Conservation (phyloP, 2,113 vertebrate genomes). For the Hippocampus abdominalis region DNA sequence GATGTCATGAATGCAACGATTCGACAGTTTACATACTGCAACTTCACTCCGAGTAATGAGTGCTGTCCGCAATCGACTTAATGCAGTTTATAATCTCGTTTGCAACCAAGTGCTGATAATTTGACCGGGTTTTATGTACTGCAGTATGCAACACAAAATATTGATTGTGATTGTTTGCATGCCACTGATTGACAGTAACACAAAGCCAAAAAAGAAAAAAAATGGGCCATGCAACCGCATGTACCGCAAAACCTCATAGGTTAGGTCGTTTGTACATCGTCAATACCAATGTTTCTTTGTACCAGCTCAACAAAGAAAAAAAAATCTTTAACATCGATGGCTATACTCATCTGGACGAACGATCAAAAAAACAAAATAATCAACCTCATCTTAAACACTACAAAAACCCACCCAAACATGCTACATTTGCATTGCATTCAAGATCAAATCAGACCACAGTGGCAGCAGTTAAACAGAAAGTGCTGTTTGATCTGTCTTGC, state of each 20-base stretch:
- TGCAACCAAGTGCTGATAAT: too few species aligned
- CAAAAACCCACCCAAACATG: neutral
- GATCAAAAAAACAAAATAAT: neutral
- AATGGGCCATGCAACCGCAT: too few species aligned
- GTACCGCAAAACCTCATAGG: too few species aligned
- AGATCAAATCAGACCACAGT: neutral
- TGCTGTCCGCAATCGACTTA: neutral
- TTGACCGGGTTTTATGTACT: too few species aligned
- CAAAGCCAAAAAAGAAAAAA: too few species aligned
- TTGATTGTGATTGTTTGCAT: too few species aligned
- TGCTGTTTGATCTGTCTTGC: conserved; percentile 24
- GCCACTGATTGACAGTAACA: too few species aligned
- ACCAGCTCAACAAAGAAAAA: too few species aligned
- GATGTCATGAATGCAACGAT: neutral
- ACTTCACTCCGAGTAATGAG: neutral
- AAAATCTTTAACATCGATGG: neutral
- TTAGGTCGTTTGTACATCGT: too few species aligned
- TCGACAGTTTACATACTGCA: neutral
- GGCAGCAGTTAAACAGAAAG: neutral
- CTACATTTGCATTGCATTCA: neutral
- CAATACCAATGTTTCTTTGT: too few species aligned
- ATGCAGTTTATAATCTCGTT: too few species aligned
- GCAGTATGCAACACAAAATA: too few species aligned
- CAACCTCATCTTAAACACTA: neutral
- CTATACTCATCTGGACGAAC: neutral